These are phyloP conservation scores for Chymomyza costata DNA, from an alignment of 1,140 invertebrate species.

Conservation along the genomic window DNA sequence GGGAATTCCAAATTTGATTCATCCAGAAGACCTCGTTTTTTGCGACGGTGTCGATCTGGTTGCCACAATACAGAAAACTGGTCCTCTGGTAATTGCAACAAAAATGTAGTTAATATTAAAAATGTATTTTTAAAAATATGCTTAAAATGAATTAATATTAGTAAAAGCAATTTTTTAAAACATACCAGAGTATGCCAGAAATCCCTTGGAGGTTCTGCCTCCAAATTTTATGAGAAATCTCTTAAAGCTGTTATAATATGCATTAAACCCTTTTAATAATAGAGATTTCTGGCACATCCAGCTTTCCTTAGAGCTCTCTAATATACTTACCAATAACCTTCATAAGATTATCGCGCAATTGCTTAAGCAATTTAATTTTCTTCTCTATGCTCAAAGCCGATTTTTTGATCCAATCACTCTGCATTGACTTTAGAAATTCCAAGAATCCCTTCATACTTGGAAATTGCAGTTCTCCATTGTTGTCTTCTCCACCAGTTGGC, in stretches of 20 bases:
- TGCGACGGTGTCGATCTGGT: constrained; percentile 48
- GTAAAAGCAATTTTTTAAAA: too few relatives aligned
- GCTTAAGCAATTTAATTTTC: constrained; percentile 78
- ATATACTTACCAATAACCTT: constrained; percentile 77
- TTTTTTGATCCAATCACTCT: constrained; percentile 77
- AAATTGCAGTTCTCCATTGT: constrained; percentile 27
- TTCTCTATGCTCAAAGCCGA: constrained; percentile 76
- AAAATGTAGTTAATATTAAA: not conserved
- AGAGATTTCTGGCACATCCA: too few relatives aligned
- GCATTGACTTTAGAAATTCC: constrained; percentile 76
- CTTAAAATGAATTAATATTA: not conserved
- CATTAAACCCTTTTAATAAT: too few relatives aligned
- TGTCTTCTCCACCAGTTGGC: constrained; percentile 5
- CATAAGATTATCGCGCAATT: constrained; percentile 77
- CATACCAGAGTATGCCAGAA: too few relatives aligned
- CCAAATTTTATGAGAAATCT: too few relatives aligned
- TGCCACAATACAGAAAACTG: constrained; percentile 56
- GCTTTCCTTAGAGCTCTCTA: too few relatives aligned
- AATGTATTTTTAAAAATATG: not conserved
- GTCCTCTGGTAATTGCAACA: constrained; percentile 51
- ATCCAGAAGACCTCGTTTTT: constrained; percentile 56
- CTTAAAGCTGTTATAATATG: too few relatives aligned
- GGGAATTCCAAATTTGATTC: constrained; percentile 83
- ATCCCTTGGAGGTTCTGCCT: too few relatives aligned
- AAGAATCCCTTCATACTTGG: constrained; percentile 69